These are phyloP conservation scores for Camelus bactrianus DNA, from an alignment of 2,113 vertebrate genomes.

Conservation along the genomic window DNA sequence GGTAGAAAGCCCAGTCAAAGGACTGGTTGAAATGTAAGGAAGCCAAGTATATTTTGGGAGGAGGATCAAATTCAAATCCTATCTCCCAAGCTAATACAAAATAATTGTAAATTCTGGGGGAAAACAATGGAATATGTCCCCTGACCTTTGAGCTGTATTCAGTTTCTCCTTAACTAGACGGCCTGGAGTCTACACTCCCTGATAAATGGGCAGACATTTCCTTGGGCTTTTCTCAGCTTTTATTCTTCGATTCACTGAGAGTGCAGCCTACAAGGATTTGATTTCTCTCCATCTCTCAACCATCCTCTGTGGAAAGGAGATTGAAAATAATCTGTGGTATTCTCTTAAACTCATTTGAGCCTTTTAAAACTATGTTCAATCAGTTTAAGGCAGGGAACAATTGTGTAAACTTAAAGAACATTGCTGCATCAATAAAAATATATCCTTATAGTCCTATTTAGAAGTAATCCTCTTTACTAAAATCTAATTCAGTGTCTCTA, in stretches of 20 bases:
- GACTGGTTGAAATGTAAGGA: conserved; percentile 1
- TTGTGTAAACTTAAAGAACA: conserved; percentile 24
- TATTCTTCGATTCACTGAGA: not conserved
- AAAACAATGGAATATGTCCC: not conserved
- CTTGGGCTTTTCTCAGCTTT: not conserved
- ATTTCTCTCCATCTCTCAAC: not conserved
- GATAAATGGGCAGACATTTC: not conserved
- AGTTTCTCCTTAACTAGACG: not conserved
- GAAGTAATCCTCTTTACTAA: conserved; percentile 56
- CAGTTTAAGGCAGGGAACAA: not conserved
- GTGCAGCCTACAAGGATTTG: not conserved
- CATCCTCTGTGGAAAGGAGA: not conserved
- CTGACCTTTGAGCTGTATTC: not conserved
- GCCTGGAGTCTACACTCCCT: not conserved
- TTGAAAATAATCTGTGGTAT: conserved; percentile 32
- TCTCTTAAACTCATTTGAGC: conserved; percentile 16
- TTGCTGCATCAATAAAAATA: conserved; percentile 35
- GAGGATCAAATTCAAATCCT: conserved; percentile 21
- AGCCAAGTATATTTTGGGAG: not conserved
- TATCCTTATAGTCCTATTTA: conserved; percentile 23
- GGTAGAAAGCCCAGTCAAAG: not conserved
- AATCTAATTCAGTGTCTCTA: not conserved
- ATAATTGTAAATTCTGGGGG: not conserved
- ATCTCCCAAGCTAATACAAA: not conserved
- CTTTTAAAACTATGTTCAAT: conserved; percentile 50